Conservation (phyloP, 92 coral and sea anemone species). For the Anthopleura xanthogrammica region DNA sequence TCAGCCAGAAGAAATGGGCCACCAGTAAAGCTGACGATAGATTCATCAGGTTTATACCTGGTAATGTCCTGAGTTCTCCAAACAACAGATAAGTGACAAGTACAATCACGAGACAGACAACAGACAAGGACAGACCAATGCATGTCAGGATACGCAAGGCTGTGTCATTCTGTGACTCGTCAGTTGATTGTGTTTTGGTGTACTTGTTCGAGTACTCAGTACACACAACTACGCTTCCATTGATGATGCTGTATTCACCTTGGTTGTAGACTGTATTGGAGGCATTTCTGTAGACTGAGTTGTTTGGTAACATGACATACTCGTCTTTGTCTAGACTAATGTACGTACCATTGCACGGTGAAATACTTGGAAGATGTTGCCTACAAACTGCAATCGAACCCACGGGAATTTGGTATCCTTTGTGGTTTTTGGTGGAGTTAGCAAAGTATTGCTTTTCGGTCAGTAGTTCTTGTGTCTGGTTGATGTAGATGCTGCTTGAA, state of each 20-base stretch:
- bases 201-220: neutral
- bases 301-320: constrained; percentile 41
- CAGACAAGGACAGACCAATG: constrained; percentile 18
- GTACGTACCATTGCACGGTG: constrained; percentile 27
- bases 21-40: constrained; percentile 40
- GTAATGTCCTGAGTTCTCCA: constrained; percentile 43
- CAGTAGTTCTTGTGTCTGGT: constrained; percentile 19
- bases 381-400: constrained; percentile 51
- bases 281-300: constrained; percentile 39
- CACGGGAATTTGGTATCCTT: constrained; percentile 16
- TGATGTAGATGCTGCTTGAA: constrained; percentile 25
- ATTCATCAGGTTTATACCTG: constrained; percentile 56
- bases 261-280: constrained; percentile 29
- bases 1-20: constrained; percentile 35
- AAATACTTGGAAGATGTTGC: neutral
- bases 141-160: too few relatives aligned
- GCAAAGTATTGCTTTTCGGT: constrained; percentile 20
- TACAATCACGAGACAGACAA: constrained; percentile 7
- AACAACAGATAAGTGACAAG: constrained; percentile 43
- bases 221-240: constrained; percentile 43
- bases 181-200: too few relatives aligned
- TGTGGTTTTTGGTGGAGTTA: neutral
- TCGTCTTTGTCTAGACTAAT: constrained; percentile 32
- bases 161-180: too few relatives aligned
- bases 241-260: constrained; percentile 25